Base-by-base conservation (phyloP, 1,140 invertebrate species). In the Atopsyche davidsoni region DNA sequence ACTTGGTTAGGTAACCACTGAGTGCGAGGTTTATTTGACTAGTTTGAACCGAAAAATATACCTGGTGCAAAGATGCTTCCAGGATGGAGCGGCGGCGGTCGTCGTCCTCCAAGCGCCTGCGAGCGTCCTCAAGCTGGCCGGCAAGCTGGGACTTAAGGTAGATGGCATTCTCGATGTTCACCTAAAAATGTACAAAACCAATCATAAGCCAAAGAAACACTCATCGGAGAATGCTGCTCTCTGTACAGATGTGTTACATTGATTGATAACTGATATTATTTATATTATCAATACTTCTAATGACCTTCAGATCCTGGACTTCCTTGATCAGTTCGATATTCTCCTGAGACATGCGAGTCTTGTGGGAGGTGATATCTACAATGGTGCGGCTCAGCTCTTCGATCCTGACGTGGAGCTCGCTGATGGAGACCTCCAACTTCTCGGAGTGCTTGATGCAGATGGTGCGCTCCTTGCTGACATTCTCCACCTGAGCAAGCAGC, bases 311-410 rank as follows among this genome's bases (percentile, higher is more conserved):
- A 65, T 95, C 92, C 72, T 95, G 90, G 59, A 95, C 88, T 78
- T 93, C 89, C 74, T 93, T 94, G 62, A 82, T 81, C 62, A 97
- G 76, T 68, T 96, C 91, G 70, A 96, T 86, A 72, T 96, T 96
- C 72, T 97, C 94, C 73, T 85, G 83, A 24, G 87, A 88, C 46
- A 92, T 73, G 59, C 89, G 82, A 62, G 85, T 85, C 74, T 91
- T 92, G 72, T 88, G 86, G 51, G 89, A 90, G 44, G 90, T 94
- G 62, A 97, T 90, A 65, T 97, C 94, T 57, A 93, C 83, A 60
- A 97, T 87, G 23, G 91, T 92, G 64, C 93, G 87, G 75, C 92
- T 94, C 49, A 96, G 67, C 70, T 97, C 94, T 70, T 97, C 93
- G 62, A 97, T 95, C 66, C 90, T 93, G 62, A 96, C 82, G 68